These are phyloP conservation scores for Gallinago solitaria DNA, from an alignment of 2,797 vertebrate genomes.

Conservation along the genomic window DNA sequence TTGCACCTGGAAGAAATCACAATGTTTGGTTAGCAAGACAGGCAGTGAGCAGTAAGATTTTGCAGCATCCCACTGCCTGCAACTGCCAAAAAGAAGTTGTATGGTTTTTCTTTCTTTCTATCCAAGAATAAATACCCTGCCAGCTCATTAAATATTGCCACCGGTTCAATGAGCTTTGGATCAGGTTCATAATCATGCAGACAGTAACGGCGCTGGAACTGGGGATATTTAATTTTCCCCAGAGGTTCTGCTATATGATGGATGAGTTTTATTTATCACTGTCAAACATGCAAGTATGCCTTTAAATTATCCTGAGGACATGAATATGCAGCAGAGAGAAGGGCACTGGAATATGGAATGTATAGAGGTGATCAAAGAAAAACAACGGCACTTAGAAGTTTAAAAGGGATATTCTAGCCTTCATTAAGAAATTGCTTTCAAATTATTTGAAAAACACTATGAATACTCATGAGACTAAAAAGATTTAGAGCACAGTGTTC, in stretches of 20 bases:
- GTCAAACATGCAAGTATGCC: conserved; percentile 40
- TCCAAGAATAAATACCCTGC: neutral
- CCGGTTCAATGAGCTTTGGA: neutral
- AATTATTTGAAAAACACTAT: conserved; percentile 40
- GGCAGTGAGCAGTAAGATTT: neutral
- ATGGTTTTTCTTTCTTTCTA: neutral
- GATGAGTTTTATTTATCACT: conserved; percentile 65
- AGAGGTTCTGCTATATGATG: conserved; percentile 27
- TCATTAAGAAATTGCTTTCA: conserved; percentile 38
- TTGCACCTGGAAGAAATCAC: neutral
- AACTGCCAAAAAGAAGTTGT: neutral
- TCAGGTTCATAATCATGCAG: neutral
- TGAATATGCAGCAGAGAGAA: conserved; percentile 63
- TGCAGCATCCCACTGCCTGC: neutral
- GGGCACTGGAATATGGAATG: neutral
- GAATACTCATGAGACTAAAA: conserved; percentile 55
- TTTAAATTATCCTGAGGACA: conserved; percentile 39
- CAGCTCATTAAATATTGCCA: neutral
- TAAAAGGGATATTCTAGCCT: conserved; percentile 52
- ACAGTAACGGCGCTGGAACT: neutral
- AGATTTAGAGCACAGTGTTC: conserved; percentile 37
- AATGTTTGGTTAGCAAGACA: neutral
- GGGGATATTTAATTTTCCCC: conserved; percentile 16
- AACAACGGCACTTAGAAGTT: conserved; percentile 56
- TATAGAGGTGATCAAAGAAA: conserved; percentile 47